Percentiles rank a stretch among this genome's conserved stretches.
Conservation (phyloP, 2,888 invertebrate species). For the Pristionchus japonicus region DNA sequence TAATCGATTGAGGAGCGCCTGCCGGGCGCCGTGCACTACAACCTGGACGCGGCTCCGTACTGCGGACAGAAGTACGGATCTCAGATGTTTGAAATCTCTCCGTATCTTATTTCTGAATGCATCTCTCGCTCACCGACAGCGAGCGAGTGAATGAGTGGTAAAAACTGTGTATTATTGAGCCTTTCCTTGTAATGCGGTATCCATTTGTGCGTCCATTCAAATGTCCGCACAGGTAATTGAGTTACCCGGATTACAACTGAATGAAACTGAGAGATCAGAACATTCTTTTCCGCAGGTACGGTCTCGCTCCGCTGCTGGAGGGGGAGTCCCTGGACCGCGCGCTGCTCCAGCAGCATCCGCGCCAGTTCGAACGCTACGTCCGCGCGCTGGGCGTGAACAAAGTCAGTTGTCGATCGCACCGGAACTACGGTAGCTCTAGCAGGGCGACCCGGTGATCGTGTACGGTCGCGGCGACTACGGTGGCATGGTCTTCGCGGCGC, state of each 20-base stretch:
- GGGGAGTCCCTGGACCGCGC: too few relatives aligned
- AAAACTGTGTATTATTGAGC: too few relatives aligned
- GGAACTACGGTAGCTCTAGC: neutral
- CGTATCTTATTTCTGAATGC: neutral
- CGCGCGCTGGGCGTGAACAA: neutral
- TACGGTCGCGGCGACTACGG: conserved; percentile 66
- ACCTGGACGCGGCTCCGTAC: conserved; percentile 24
- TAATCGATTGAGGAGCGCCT: too few relatives aligned
- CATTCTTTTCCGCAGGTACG: too few relatives aligned
- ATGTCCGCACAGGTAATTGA: too few relatives aligned
- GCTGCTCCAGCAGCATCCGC: conserved; percentile 29
- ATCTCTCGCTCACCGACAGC: neutral
- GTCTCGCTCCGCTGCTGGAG: too few relatives aligned
- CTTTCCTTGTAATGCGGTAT: too few relatives aligned
- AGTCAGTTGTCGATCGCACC: conserved; percentile 14
- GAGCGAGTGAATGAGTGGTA: neutral
- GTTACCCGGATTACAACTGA: too few relatives aligned
- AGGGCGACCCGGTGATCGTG: conserved; percentile 56
- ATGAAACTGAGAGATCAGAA: too few relatives aligned
- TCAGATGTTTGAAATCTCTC: too few relatives aligned
- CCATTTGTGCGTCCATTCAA: too few relatives aligned
- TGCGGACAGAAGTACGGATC: conserved; percentile 43
- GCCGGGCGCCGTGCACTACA: conserved; percentile 28
- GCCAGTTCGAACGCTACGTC: neutral
- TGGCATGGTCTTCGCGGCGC: conserved; percentile 70